phyloP scores from a whole-genome alignment of 2,888 invertebrate genomes.

The Galeruca laticollis region DNA sequence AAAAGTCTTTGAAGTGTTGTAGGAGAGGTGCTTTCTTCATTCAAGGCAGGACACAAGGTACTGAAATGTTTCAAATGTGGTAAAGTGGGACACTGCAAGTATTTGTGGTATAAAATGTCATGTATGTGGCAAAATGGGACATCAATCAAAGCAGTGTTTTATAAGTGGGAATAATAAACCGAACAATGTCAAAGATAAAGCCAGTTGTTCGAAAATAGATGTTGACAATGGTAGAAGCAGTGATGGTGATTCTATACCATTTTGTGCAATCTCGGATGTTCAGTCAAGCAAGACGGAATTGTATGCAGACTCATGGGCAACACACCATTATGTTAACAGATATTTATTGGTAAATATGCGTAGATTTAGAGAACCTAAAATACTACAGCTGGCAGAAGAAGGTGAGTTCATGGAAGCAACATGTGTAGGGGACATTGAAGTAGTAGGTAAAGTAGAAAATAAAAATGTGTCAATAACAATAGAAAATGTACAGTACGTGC shows the following conservation, averaged over 20 bases:
- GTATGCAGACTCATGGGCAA: conserved; percentile 38
- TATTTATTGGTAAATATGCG: conserved; percentile 28
- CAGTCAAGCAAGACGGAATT: conserved; percentile 10
- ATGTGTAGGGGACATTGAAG: conserved; percentile 36
- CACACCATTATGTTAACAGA: conserved; percentile 41
- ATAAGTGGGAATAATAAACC: no score
- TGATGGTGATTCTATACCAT: conserved; percentile 15
- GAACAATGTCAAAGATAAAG: no score
- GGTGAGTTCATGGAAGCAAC: conserved; percentile 41
- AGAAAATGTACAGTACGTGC: conserved; percentile 32
- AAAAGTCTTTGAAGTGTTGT: not conserved
- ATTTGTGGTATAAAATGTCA: conserved; percentile 38
- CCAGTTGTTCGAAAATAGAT: not conserved
- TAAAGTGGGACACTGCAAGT: conserved; percentile 37
- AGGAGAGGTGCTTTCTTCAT: conserved; percentile 2
- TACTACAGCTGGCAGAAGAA: conserved; percentile 38
- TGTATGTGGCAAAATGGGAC: conserved; percentile 31
- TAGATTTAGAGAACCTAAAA: conserved; percentile 29
- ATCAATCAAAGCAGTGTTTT: not conserved
- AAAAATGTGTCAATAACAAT: conserved; percentile 29
- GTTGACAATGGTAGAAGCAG: no score
- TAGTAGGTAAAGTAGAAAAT: conserved; percentile 26
- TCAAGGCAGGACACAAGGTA: conserved; percentile 1
- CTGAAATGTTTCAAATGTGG: conserved; percentile 38
- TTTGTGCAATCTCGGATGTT: conserved; percentile 22